Evolutionary conservation across 2,888 invertebrate species (phyloP).

Genomic region (Hydrotaea cyrtoneurina): DNA sequence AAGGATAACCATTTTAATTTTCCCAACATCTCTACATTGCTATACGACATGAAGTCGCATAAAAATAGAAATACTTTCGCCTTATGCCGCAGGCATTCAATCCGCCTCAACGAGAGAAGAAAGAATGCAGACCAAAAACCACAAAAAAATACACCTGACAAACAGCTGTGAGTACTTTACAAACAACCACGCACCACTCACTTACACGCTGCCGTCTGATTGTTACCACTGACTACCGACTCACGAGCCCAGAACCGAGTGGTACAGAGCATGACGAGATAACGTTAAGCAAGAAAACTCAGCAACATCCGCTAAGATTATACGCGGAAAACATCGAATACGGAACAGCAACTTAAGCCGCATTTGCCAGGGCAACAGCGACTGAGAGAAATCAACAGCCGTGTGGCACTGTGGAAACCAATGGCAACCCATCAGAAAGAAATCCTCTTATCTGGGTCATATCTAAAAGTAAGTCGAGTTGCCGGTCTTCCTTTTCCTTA

Average conservation of each 20-base stretch:
- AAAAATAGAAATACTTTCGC: not conserved
- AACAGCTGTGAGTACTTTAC: conserved; percentile 58
- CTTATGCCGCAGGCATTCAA: not conserved
- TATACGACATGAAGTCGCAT: not conserved
- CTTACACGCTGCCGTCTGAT: not conserved
- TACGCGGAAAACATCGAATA: not conserved
- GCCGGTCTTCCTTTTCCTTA: not conserved
- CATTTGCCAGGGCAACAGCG: not conserved
- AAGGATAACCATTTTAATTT: no score
- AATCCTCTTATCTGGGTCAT: conserved; percentile 61
- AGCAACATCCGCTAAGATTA: conserved; percentile 18
- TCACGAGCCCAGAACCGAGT: not conserved
- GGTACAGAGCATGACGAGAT: conserved; percentile 1
- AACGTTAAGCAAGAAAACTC: not conserved
- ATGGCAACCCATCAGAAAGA: conserved; percentile 24
- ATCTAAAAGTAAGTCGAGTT: conserved; percentile 49
- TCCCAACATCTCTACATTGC: not conserved
- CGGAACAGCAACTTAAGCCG: not conserved
- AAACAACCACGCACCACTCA: not conserved
- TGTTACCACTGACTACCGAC: conserved; percentile 29
- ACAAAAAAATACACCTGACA: conserved; percentile 59
- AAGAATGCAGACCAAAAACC: no score
- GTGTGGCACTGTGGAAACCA: not conserved
- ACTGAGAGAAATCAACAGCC: not conserved
- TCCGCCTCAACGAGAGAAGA: not conserved